Conservation (phyloP, 2,888 invertebrate species). For the Steromphala cineraria region DNA sequence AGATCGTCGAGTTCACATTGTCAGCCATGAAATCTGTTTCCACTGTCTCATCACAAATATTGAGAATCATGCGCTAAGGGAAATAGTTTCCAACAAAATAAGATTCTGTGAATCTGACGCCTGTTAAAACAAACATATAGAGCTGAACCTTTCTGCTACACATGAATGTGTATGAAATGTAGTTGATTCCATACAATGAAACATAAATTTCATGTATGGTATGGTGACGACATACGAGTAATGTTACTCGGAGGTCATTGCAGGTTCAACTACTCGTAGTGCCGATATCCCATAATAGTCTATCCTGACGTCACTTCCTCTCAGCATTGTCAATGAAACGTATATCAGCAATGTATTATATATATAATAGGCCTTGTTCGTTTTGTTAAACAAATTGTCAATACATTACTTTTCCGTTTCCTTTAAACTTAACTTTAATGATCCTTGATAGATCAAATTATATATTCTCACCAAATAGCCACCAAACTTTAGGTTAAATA, state of each 20-base stretch:
- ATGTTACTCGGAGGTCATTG: not conserved
- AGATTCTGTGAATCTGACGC: not conserved
- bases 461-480: too few relatives aligned
- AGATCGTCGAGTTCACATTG: slow-evolving; percentile 6
- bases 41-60: slow-evolving; percentile 15
- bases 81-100: slow-evolving; percentile 4
- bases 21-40: slow-evolving; percentile 21
- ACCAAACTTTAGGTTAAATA: too few relatives aligned
- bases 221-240: not conserved
- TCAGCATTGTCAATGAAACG: too few relatives aligned
- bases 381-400: too few relatives aligned
- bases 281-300: slow-evolving; percentile 3
- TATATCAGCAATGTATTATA: too few relatives aligned
- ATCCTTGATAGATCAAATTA: too few relatives aligned
- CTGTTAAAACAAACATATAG: too few relatives aligned
- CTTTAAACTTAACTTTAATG: too few relatives aligned
- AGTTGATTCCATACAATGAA: too few relatives aligned
- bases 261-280: not conserved
- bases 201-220: not conserved
- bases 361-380: not conserved
- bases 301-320: not conserved
- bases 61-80: not conserved
- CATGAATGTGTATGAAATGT: not conserved
- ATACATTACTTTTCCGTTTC: too few relatives aligned
- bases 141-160: not conserved